A percentile compares a stretch with the other conserved stretches of the same genome.
Conservation (phyloP, 2,888 invertebrate genomes). For the Prionchulus punctatus region DNA sequence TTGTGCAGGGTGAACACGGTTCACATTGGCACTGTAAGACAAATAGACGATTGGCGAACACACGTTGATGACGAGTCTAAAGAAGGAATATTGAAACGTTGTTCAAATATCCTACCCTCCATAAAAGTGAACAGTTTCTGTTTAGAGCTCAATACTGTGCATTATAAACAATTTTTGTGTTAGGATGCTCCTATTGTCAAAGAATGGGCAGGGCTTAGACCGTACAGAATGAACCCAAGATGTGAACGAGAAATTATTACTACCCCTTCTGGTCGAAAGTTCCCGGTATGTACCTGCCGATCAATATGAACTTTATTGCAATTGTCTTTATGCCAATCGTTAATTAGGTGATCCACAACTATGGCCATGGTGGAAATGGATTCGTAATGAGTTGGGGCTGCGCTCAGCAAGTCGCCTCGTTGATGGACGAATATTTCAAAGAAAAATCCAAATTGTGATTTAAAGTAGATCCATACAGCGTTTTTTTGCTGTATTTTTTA, state of each 20-base stretch:
- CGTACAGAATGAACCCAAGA: conserved; percentile 47
- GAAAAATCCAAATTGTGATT: neutral
- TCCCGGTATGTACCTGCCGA: neutral
- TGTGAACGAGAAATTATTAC: conserved; percentile 33
- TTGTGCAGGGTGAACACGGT: conserved; percentile 11
- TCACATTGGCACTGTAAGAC: conserved; percentile 70
- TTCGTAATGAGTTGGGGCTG: conserved; percentile 77
- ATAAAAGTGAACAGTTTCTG: conserved; percentile 14
- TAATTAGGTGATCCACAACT: conserved; percentile 66
- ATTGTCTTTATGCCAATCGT: conserved; percentile 21
- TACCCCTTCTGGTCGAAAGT: neutral
- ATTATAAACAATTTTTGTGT: neutral
- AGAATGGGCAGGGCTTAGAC: conserved; percentile 69
- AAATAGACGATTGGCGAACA: conserved; percentile 57
- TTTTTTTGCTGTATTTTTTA: no score
- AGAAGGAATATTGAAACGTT: neutral
- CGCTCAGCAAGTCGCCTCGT: conserved; percentile 53
- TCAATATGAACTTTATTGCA: neutral
- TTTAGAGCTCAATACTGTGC: neutral
- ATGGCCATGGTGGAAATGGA: conserved; percentile 87
- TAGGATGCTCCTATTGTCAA: conserved; percentile 42
- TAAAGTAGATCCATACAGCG: no score
- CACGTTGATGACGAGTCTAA: conserved; percentile 44
- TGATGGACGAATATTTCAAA: conserved; percentile 36
- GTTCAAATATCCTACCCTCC: neutral